Evolutionary conservation across 53 echinoderm and acorn worm genomes (phyloP), one percentile per base, ranked within the genome.

Genomic region (Apostichopus leukothele): DNA sequence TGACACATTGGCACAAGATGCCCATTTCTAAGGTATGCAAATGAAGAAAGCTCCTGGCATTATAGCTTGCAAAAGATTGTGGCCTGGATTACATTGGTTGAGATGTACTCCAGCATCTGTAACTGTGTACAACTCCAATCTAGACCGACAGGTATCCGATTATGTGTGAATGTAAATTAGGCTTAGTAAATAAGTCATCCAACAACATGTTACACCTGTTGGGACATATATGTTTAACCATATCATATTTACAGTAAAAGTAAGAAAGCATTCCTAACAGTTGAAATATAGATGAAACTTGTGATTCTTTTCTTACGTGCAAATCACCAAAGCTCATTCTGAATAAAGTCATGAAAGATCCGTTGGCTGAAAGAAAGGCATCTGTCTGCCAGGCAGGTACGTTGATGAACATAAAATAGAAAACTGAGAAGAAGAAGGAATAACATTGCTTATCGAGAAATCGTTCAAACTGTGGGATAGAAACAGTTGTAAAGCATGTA

Each of bases 251-350:
- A 39, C 3, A 39, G 39, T 39, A 39, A 39, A 39, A 3, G 16
- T 16, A 63, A 16, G 63, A 13, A 63, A 63, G 63, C 63, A 13
- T 63, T 63, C 63, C 63, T 63, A 63, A 63, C 0, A 13, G 63
- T 13, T 63, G 63, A 63, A 63, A 63, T 63, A 63, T 13, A 63
- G 63, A 63, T 63, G 16, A 63, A 63, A 63, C 12, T 0, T 63
- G 0, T 13, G 12, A 63, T 63, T 63, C 0, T 9, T 50, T 23
- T 75, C 97, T 89, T 89, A 97, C 97, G 63, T 92, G 89, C 75
- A 95, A 93, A 78, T 97, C 97, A 22, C 97, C 97, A 4, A 94
- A 91, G 1, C 95, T 95, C 93, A 97, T 93, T 67, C 91, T 90
- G 91, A 97, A 97, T 16, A 92, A 75, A 71, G 93, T 92, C 91